Conservation (phyloP, 2,888 invertebrate species). For the Agrochola macilenta region DNA sequence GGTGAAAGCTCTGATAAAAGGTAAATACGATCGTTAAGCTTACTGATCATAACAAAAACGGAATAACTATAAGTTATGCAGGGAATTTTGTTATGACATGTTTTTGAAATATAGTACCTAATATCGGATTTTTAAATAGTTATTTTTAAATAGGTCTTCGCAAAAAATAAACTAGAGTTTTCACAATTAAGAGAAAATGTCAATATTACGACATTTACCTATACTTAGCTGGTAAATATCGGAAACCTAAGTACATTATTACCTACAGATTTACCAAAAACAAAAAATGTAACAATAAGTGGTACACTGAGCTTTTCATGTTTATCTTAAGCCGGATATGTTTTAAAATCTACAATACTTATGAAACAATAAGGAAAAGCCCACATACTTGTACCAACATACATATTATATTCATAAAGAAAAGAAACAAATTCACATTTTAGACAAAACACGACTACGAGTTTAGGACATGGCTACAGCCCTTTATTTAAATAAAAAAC, state of each 20-base stretch:
- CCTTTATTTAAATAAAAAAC: slow-evolving; percentile 54
- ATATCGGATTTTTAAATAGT: background rate
- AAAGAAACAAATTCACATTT: slow-evolving; percentile 50
- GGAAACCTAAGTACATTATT: no score
- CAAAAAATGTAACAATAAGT: background rate
- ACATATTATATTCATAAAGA: background rate
- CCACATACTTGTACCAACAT: slow-evolving; percentile 7
- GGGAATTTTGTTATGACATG: background rate
- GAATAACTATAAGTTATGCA: background rate
- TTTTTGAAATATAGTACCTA: background rate
- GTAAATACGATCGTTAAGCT: slow-evolving; percentile 71
- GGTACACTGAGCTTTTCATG: background rate
- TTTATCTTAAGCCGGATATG: slow-evolving; percentile 1
- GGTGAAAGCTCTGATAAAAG: slow-evolving; percentile 87
- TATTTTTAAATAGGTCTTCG: no score
- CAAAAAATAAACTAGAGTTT: no score
- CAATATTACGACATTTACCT: no score
- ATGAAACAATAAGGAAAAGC: slow-evolving; percentile 43
- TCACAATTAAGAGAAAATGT: no score
- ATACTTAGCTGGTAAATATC: background rate
- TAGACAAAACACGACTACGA: slow-evolving; percentile 25
- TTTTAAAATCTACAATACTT: slow-evolving; percentile 30
- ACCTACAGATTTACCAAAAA: background rate
- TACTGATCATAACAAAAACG: background rate
- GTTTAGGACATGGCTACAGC: slow-evolving; percentile 29